phyloP scores from a whole-genome alignment of 1,140 invertebrate species.

The Oscheius sp. region DNA sequence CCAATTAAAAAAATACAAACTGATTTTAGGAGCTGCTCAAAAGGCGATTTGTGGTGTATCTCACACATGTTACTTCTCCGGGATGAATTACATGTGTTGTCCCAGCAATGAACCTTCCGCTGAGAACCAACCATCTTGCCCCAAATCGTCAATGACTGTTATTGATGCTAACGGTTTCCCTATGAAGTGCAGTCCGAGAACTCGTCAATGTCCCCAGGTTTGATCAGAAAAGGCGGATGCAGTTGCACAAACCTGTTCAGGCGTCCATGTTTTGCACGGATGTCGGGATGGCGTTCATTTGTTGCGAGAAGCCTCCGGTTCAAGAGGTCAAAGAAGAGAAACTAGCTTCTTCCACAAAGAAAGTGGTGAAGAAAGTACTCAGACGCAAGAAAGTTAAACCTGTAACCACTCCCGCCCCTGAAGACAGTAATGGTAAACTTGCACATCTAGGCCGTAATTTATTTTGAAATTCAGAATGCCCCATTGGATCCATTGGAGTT shows the following conservation, averaged over 20 bases:
- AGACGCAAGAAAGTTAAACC: background rate
- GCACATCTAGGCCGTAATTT: no score
- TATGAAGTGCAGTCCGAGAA: constrained; percentile 30
- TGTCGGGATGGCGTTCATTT: constrained; percentile 33
- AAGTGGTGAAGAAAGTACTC: background rate
- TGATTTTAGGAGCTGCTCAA: constrained; percentile 22
- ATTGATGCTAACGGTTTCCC: constrained; percentile 27
- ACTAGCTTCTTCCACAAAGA: background rate
- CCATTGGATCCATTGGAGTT: constrained; percentile 18
- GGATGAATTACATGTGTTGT: constrained; percentile 43
- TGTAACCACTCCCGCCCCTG: background rate
- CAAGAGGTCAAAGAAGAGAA: background rate
- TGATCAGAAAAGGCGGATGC: background rate
- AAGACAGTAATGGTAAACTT: background rate
- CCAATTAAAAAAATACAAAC: background rate
- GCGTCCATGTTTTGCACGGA: constrained; percentile 37
- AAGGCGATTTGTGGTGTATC: constrained; percentile 26
- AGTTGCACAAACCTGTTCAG: constrained; percentile 16
- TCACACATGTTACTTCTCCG: constrained; percentile 41
- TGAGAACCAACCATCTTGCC: constrained; percentile 32
- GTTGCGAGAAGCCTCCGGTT: constrained; percentile 14
- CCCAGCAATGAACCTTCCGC: constrained; percentile 31
- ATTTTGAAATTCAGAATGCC: constrained; percentile 23
- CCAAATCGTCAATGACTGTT: constrained; percentile 31
- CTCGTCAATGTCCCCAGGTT: constrained; percentile 20